Evolutionary conservation across 2,113 vertebrate genomes (phyloP), one percentile per base, ranked within the genome.

Genomic region (Mus spicilegus): DNA sequence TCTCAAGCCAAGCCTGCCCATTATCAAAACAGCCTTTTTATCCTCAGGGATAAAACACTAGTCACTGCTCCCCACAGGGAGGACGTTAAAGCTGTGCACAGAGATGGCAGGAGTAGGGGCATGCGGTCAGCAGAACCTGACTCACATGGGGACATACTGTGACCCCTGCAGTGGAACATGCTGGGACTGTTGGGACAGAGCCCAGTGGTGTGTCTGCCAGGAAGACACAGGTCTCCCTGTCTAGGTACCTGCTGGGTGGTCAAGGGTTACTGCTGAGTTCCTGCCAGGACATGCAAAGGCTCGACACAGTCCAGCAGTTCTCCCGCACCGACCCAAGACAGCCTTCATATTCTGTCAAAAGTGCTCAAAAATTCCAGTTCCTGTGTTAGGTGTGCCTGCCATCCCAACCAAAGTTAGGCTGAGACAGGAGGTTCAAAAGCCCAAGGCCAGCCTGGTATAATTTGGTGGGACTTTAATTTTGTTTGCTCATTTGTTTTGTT

Each of bases 21-120:
- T 20, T 87, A 89, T 93, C 58, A 90, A 90, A 92, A 93, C 75
- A 76, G 39, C 49, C 13, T 91, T 82, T 96, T 96, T 46, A 89
- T 95, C 42, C 56, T 81, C 42, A 58, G 63, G 67, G 67, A 65
- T 92, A 95, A 61, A 67, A 77, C 86, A 76, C 65, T 72, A 51
- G 80, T 85, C 77, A 22, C 49, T 42, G 87, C 8, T 8, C 63
- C 69, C 49, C 14, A 16, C 76, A 30, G 49, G 33, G 78, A 20
- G 58, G 33, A 84, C 42, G 51, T 72, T 81, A 42, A 39, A 90
- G 80, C 76, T 24, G 65, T 30, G 26, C 0, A 30, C 10, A 76
- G 42, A 61, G n/a, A 54, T 67, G 16, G 80, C 87, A 54, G 84
- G 85, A 8, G 90, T 56, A 19, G 81, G 14, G 46, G 58, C 19